Percentiles rank a stretch among this genome's conserved stretches.
Conservation (phyloP, 2,113 vertebrate species). For the Sylvia atricapilla region DNA sequence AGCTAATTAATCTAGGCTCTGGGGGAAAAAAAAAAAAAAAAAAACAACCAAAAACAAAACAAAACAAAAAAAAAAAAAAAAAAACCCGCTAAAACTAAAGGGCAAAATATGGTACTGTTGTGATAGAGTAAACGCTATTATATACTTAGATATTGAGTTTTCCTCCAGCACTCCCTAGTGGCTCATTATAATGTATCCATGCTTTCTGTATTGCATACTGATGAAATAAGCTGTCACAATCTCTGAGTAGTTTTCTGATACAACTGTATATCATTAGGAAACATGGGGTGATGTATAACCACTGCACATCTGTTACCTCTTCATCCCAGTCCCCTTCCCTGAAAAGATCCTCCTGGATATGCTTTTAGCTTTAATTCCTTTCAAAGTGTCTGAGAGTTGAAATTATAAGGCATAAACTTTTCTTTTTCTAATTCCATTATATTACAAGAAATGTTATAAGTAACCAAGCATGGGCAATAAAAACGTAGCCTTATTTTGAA, state of each 20-base stretch:
- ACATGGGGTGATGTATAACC: not conserved
- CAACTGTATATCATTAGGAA: not conserved
- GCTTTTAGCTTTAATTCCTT: not conserved
- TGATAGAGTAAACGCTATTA: not conserved
- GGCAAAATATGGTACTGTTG: not conserved
- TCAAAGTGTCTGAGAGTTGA: not conserved
- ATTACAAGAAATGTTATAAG: not conserved
- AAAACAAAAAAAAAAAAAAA: too few species aligned
- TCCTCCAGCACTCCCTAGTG: slow-evolving; percentile 34
- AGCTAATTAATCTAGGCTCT: slow-evolving; percentile 26
- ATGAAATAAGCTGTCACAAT: not conserved
- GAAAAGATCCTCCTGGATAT: not conserved
- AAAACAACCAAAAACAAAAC: too few species aligned
- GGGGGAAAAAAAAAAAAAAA: not conserved
- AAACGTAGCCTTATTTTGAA: not conserved
- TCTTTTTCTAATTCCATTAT: not conserved
- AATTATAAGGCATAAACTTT: not conserved
- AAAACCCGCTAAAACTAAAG: not conserved
- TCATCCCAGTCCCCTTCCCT: not conserved
- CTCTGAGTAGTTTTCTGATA: not conserved
- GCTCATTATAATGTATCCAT: not conserved
- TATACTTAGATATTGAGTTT: not conserved
- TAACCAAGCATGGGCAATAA: not conserved
- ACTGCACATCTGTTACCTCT: not conserved
- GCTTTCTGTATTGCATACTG: not conserved